Evolutionary conservation across 2,888 invertebrate species (phyloP), one percentile per base, ranked within the genome.

Genomic region (Melikaiella ostensackeni): DNA sequence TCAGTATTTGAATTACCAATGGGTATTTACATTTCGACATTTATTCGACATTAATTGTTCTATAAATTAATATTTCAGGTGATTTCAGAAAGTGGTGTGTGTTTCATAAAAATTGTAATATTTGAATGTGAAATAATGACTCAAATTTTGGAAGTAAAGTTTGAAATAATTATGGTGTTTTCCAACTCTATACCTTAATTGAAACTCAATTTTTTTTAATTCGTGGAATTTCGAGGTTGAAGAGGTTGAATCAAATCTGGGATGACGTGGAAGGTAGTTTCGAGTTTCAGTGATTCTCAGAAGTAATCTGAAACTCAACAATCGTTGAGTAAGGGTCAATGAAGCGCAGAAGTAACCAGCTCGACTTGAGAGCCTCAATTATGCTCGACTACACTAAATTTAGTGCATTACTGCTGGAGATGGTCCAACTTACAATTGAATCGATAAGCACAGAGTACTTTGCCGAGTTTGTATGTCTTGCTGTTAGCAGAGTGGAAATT

Each of bases 221-320:
- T 35, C n/a, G n/a, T 35, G 63, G 50, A 30, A 30, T 66, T 46
- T 50, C 50, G 50, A n/a, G 50, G n/a, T n/a, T 70, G 50, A 19
- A 21, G 21, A 21, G 50, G 9, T 21, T 70, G 50, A 19, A 30
- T 70, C 50, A 70, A 70, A 70, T 70, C 70, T 70, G 70, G 50
- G 30, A 70, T 70, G 70, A 70, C 8, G 70, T 30, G 50, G 24
- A 50, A 50, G 50, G 70, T 50, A 70, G 70, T 70, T 70, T 70
- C 30, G 27, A 70, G 70, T 70, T 70, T 50, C 70, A 70, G 30
- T 70, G 50, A 50, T 70, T 70, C 70, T n/a, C 30, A 70, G 70
- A 70, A 50, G 70, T 70, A 70, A 70, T 70, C 70, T 70, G 70
- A 70, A 70, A 70, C 70, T 50, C 50, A 70, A 70, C 50, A 70